Base-by-base conservation (phyloP, 2,797 vertebrate species). In the Neosilurus mollespiculum region DNA sequence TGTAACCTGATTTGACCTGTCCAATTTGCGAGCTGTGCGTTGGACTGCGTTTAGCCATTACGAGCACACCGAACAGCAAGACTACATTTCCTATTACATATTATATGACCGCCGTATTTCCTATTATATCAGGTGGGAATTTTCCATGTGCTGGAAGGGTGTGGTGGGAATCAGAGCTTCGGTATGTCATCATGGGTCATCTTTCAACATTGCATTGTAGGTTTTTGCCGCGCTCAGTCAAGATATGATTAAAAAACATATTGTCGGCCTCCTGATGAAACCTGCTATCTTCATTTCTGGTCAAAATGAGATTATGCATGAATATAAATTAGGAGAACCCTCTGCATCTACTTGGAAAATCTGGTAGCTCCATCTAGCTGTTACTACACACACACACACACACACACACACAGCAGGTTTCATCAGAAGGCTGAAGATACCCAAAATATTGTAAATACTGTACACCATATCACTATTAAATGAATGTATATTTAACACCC, bases 1-100 rank as follows among this genome's bases (percentile, higher is more conserved):
- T 34, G 65, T 84, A 72, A 72, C 72, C 73, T 64, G 51, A 75
- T 71, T 81, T 84, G 71, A 83, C 85, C 79, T 30, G 26, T 51
- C 30, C 62, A n/a, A n/a, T 80, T 49, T 43, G 69, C 22, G 51
- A 43, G 71, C 71, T 16, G 11, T 34, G 59, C 14, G 20, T 66
- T 1, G 4, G 72, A 58, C 34, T 69, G 59, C 73, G 73, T 64
- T 65, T n/a, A 37, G 67, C 34, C 78, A 80, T 81, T 66, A 84
- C n/a, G 53, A 76, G 22, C 37, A 12, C 51, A 30, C 54, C 37
- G 71, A 61, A 61, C 4, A 30, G 37, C 43, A 69, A 65, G 64
- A 37, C n/a, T 76, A 61, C 58, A 80, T 81, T 76, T 81, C 72
- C 71, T 66, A 69, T 80, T 64, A 51, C n/a, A 26, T 22, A 51